These are phyloP conservation scores for Drosophila neonasuta DNA, from an alignment of 2,888 invertebrate species.

Conservation along the genomic window DNA sequence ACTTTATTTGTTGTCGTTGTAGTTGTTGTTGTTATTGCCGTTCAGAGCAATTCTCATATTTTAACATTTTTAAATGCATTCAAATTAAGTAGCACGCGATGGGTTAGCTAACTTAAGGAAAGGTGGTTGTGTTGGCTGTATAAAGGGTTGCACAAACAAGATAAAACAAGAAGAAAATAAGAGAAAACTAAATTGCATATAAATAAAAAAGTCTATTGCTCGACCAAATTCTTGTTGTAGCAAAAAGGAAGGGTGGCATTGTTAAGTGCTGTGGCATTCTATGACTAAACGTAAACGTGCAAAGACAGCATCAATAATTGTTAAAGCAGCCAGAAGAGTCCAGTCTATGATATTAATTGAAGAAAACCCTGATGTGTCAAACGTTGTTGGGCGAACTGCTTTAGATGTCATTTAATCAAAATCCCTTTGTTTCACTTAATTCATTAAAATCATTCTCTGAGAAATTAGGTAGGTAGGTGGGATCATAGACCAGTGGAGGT, in stretches of 20 bases:
- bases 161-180: constrained; percentile 12
- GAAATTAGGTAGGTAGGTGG: too few relatives aligned
- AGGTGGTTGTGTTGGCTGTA: constrained; percentile 6
- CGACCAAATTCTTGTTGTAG: constrained; percentile 33
- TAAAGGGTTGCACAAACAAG: constrained; percentile 62
- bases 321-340: constrained; percentile 7
- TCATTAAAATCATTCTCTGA: too few relatives aligned
- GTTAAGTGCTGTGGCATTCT: constrained; percentile 30
- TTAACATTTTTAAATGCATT: constrained; percentile 75
- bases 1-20: not conserved
- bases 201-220: constrained; percentile 63
- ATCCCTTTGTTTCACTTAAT: too few relatives aligned
- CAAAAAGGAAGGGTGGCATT: constrained; percentile 17
- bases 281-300: not conserved
- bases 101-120: constrained; percentile 27
- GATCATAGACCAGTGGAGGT: too few relatives aligned
- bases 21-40: constrained; percentile 4
- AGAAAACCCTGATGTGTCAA: too few relatives aligned
- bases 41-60: constrained; percentile 62
- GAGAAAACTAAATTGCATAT: constrained; percentile 58
- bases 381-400: too few relatives aligned
- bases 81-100: constrained; percentile 62
- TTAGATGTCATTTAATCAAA: too few relatives aligned
- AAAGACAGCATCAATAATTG: constrained; percentile 28
- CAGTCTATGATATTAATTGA: constrained; percentile 1